Percentiles rank a stretch among this genome's conserved stretches.
Evolutionary conservation across 2,888 invertebrate genomes (phyloP).

Genomic region (Drosophila pegasa): DNA sequence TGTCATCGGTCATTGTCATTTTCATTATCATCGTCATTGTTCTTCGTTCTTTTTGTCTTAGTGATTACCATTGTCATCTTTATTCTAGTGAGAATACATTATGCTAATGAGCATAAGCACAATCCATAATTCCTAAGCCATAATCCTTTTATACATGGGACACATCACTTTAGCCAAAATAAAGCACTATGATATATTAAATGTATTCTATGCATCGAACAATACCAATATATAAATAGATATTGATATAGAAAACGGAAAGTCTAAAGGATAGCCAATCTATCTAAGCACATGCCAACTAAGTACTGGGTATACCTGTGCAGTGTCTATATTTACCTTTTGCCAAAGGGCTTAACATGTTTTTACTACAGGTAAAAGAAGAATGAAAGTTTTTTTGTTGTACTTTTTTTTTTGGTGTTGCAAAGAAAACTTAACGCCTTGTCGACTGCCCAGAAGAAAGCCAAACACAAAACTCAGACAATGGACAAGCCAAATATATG

Average conservation of each 20-base stretch:
- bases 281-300: background rate
- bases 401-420: background rate
- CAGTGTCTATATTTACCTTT: slow-evolving; percentile 3
- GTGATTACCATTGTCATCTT: no score
- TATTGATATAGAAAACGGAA: background rate
- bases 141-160: no score
- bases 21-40: no score
- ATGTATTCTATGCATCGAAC: no score
- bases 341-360: slow-evolving; percentile 11
- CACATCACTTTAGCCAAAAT: no score
- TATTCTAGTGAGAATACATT: no score
- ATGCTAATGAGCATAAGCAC: no score
- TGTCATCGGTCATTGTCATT: no score
- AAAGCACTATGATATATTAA: no score
- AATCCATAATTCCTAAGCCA: no score
- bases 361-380: slow-evolving; percentile 4
- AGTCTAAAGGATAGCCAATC: no score
- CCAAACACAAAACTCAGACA: slow-evolving; percentile 29
- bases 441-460: slow-evolving; percentile 56
- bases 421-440: slow-evolving; percentile 34
- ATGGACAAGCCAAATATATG: slow-evolving; percentile 23
- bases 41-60: no score
- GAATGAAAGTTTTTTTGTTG: slow-evolving; percentile 9
- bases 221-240: background rate
- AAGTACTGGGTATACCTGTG: slow-evolving; percentile 4